These are phyloP conservation scores for Euspilapteryx auroguttella DNA, from an alignment of 2,888 invertebrate genomes.

Conservation along the genomic window DNA sequence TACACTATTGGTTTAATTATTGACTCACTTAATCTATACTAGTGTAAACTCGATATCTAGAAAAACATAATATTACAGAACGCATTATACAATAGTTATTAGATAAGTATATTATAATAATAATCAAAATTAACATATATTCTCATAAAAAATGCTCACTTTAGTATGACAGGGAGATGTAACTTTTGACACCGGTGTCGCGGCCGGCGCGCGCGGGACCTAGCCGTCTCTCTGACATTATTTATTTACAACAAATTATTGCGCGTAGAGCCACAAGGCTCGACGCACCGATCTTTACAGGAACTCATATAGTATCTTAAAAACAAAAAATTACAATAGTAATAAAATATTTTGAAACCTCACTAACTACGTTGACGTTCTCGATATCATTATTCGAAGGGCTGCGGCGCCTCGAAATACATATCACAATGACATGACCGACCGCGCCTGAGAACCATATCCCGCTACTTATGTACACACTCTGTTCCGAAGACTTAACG, in stretches of 20 bases:
- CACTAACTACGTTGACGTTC: constrained; percentile 58
- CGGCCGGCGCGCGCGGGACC: constrained; percentile 11
- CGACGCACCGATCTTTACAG: constrained; percentile 48
- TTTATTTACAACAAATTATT: constrained; percentile 42
- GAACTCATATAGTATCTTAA: constrained; percentile 62
- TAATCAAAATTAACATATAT: constrained; percentile 57
- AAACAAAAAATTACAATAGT: constrained; percentile 54
- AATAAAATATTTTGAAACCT: constrained; percentile 61
- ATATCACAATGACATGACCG: constrained; percentile 61
- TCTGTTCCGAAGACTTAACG: constrained; percentile 32
- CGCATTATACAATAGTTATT: constrained; percentile 3
- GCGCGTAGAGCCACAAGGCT: constrained; percentile 26
- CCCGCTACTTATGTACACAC: constrained; percentile 60
- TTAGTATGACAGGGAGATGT: constrained; percentile 47
- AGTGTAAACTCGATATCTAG: constrained; percentile 58
- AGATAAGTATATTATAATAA: too few relatives aligned
- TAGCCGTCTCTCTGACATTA: constrained; percentile 10
- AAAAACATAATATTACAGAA: constrained; percentile 47
- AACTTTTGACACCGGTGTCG: constrained; percentile 28
- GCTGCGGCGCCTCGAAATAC: constrained; percentile 49
- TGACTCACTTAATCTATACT: constrained; percentile 59
- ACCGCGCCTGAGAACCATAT: constrained; percentile 55
- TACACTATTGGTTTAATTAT: constrained; percentile 60
- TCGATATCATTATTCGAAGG: constrained; percentile 54
- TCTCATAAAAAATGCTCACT: constrained; percentile 57